Evolutionary conservation across 2,888 invertebrate genomes (phyloP), one percentile per base, ranked within the genome.

Genomic region (Dasysyrphus tricinctus): DNA sequence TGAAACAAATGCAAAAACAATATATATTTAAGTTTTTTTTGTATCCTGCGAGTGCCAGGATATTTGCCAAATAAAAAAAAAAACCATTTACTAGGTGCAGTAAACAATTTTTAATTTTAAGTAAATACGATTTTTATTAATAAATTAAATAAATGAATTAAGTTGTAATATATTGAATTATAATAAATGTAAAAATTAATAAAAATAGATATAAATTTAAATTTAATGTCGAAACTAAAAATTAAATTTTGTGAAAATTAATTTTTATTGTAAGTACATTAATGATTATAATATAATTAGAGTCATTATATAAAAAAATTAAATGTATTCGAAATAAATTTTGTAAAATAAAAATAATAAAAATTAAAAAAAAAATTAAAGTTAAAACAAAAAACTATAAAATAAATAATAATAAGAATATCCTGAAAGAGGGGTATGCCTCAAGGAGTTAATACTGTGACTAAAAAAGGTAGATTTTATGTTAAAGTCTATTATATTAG

Each of bases 381-480:
- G n/a, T 59, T 42, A 37, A 63, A 59, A 24, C 1, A 24, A 24
- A 1, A 24, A 42, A 47, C 12, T 42, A 44, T 47, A 34, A 29
- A 16, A 4, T n/a, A 8, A 39, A 37, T 5, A 24, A 49, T 56
- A n/a, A 51, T 37, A 29, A 44, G 9, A 51, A 56, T 80, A 85
- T 77, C 67, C 73, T 67, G 37, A 11, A 12, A 47, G 29, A 12
- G 16, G 75, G 80, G 84, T 84, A 76, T 56, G 72, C 11, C 24
- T 8, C 11, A 57, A 49, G 51, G 24, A 59, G 67, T 74, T 81
- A 32, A 81, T 51, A 78, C 77, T 78, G 81, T 81, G 81, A 85
- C 81, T 81, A 79, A 75, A 29, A n/a, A 70, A 61, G 49, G 59
- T 79, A 86, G 86, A 86, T 86, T 86, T 86, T 86, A 86, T 86